Percentiles rank a stretch among this genome's conserved stretches.
Conservation (phyloP, 2,113 vertebrate species). For the Garra rufa region DNA sequence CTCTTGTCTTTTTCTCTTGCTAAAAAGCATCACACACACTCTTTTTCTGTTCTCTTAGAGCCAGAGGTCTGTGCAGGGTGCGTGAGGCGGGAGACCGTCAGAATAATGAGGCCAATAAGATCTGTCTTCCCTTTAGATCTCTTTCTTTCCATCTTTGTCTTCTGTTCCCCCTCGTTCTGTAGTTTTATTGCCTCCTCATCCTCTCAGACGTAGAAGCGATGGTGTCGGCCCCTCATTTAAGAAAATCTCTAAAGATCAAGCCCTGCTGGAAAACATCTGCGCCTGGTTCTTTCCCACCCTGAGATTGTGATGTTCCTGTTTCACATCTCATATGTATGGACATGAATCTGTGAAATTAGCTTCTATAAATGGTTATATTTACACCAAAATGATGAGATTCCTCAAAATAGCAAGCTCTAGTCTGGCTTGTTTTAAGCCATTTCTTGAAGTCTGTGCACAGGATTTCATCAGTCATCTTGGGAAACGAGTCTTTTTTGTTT, state of each 20-base stretch:
- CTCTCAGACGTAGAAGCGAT: conserved; percentile 21
- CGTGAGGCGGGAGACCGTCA: not conserved
- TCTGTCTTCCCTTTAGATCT: not conserved
- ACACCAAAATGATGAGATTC: not conserved
- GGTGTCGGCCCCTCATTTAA: not conserved
- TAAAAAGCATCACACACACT: not conserved
- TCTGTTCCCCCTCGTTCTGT: not conserved
- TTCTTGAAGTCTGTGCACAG: too few relatives aligned
- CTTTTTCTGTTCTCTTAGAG: not conserved
- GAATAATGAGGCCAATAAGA: conserved; percentile 9
- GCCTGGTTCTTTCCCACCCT: not conserved
- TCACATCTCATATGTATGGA: not conserved
- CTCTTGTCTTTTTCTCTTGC: not conserved
- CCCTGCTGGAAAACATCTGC: not conserved
- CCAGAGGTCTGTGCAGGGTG: not conserved
- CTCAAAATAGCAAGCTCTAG: not conserved
- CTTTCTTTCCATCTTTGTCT: not conserved
- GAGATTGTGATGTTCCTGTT: not conserved
- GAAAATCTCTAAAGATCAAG: not conserved
- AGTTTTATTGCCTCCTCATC: conserved; percentile 28
- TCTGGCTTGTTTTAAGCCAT: not conserved
- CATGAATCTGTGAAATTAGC: not conserved
- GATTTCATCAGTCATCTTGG: too few relatives aligned
- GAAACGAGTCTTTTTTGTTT: too few relatives aligned
- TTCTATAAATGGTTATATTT: not conserved